Conservation (phyloP, 1,140 invertebrate genomes). For the Protaetia brevitarsis region DNA sequence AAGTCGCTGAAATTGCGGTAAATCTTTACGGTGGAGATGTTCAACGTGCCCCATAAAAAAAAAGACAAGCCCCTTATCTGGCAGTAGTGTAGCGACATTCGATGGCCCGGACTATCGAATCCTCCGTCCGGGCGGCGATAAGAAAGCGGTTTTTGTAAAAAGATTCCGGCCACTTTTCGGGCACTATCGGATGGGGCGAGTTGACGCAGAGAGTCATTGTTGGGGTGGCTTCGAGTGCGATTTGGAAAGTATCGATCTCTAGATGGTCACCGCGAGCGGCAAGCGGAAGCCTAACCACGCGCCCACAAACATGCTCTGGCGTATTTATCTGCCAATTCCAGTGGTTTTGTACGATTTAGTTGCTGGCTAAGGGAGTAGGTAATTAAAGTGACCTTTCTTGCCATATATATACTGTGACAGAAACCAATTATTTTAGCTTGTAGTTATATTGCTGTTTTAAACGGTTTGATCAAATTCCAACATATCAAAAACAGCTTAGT, state of each 20-base stretch:
- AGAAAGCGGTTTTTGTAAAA: not conserved
- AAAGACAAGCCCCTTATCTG: conserved; percentile 1
- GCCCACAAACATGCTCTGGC: not conserved
- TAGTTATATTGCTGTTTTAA: no score
- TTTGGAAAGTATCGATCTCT: not conserved
- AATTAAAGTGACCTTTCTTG: no score
- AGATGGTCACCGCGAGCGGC: not conserved
- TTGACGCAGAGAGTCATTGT: not conserved
- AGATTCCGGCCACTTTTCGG: conserved; percentile 4
- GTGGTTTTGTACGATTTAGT: no score
- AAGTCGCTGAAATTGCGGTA: not conserved
- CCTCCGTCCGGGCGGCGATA: not conserved
- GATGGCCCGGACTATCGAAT: not conserved
- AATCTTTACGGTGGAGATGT: not conserved
- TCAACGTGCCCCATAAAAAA: not conserved
- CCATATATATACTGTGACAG: no score
- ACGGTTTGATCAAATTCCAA: no score
- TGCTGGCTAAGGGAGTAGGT: no score
- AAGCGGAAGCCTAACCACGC: not conserved
- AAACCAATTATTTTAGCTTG: no score
- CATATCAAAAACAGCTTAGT: no score
- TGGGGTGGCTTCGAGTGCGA: not conserved
- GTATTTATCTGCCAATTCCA: not conserved
- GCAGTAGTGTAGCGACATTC: not conserved
- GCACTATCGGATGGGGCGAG: not conserved